Conservation (phyloP, 2,888 invertebrate genomes). For the Anoplius nigerrimus region DNA sequence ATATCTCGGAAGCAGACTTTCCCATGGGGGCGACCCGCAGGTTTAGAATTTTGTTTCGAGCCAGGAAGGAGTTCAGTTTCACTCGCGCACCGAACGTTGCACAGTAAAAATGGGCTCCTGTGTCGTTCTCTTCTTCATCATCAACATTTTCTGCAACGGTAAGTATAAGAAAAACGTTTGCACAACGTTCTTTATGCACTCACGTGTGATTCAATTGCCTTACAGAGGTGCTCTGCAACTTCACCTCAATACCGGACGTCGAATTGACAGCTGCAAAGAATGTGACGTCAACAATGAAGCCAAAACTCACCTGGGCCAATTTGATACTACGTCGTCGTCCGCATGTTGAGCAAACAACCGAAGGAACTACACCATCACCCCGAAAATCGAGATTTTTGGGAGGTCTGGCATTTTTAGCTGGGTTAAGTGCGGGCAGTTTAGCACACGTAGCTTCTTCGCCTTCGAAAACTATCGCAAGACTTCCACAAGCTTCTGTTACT, state of each 20-base stretch:
- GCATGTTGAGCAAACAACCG: neutral
- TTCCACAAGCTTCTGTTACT: conserved; percentile 26
- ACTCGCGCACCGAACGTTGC: conserved; percentile 35
- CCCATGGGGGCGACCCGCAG: conserved; percentile 58
- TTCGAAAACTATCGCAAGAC: conserved; percentile 32
- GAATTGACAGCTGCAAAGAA: neutral
- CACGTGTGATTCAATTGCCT: neutral
- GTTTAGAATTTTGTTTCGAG: conserved; percentile 35
- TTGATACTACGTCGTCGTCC: neutral
- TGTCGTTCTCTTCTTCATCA: conserved; percentile 23
- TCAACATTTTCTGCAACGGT: conserved; percentile 31
- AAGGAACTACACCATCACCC: too few species aligned
- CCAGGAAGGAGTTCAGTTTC: conserved; percentile 35
- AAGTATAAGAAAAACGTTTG: conserved; percentile 22
- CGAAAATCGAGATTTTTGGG: conserved; percentile 59
- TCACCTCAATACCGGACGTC: neutral
- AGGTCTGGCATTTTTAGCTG: conserved; percentile 63
- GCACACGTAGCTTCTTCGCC: conserved; percentile 33
- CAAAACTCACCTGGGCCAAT: neutral
- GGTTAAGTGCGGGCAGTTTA: conserved; percentile 57
- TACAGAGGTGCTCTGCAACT: conserved; percentile 24
- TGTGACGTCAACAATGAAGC: neutral
- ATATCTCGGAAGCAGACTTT: conserved; percentile 52
- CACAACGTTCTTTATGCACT: neutral
- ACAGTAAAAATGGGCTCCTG: conserved; percentile 42